Evolutionary conservation across 1,140 invertebrate species (phyloP).

Genomic region (Drosophila yakuba): DNA sequence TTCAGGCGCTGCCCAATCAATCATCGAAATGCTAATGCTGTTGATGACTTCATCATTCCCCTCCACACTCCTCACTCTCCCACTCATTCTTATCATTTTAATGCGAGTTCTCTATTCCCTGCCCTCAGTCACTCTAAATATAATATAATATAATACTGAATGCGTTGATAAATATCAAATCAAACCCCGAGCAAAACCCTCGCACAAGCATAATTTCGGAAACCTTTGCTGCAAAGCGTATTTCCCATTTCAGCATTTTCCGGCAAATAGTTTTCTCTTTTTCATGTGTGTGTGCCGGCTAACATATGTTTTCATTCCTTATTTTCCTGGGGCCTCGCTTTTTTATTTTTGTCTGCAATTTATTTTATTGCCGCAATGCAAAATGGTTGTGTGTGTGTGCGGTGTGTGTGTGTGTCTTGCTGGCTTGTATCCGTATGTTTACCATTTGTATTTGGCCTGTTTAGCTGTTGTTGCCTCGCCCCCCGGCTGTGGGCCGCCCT

Average conservation of each 20-base stretch:
- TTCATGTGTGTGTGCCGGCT: slow-evolving; percentile 21
- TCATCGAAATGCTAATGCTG: slow-evolving; percentile 17
- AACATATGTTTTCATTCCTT: slow-evolving; percentile 55
- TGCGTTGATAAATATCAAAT: slow-evolving; percentile 50
- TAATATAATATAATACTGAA: slow-evolving; percentile 35
- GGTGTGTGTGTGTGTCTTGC: slow-evolving; percentile 8
- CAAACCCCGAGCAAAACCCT: slow-evolving; percentile 11
- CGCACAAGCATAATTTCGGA: slow-evolving; percentile 26
- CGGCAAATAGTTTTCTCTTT: slow-evolving; percentile 40
- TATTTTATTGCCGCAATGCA: slow-evolving; percentile 64
- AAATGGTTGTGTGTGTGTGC: slow-evolving; percentile 21
- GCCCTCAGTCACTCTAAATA: neutral
- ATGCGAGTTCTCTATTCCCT: slow-evolving; percentile 9
- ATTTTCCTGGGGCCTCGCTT: slow-evolving; percentile 32
- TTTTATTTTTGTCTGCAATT: slow-evolving; percentile 55
- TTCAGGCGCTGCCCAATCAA: slow-evolving; percentile 5
- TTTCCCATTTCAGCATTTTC: slow-evolving; percentile 47
- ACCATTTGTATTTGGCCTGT: slow-evolving; percentile 46
- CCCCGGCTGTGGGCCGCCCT: slow-evolving; percentile 14
- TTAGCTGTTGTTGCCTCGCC: slow-evolving; percentile 29
- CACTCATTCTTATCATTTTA: slow-evolving; percentile 26
- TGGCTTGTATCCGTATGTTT: slow-evolving; percentile 6
- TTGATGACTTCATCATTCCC: slow-evolving; percentile 32
- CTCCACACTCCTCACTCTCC: neutral
- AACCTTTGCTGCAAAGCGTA: slow-evolving; percentile 50